A percentile compares a stretch with the other conserved stretches of the same genome.
These are phyloP conservation scores for Epizoanthus rinbou DNA, from an alignment of 92 coral and sea anemone species.

Conservation along the genomic window DNA sequence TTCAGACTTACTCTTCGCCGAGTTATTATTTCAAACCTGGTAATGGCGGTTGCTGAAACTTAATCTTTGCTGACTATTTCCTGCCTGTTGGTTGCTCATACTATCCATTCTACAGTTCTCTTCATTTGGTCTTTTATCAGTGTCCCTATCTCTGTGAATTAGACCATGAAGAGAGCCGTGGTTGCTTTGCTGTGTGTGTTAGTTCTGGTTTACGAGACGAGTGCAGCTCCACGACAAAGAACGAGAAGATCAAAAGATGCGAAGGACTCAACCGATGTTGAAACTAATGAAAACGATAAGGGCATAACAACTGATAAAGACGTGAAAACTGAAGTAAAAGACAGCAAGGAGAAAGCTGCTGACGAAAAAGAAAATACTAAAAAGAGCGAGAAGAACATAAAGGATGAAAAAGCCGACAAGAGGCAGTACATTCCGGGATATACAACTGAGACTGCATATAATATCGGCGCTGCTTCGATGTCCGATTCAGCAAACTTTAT, in stretches of 20 bases:
- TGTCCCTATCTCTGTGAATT: constrained; percentile 3
- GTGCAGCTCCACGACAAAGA: constrained; percentile 33
- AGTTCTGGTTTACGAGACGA: constrained; percentile 8
- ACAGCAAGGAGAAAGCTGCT: constrained; percentile 39
- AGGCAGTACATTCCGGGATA: constrained; percentile 55
- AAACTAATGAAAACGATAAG: not conserved
- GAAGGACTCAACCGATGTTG: not conserved
- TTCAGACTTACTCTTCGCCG: not conserved
- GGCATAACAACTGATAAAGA: constrained; percentile 14
- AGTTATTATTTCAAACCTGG: not conserved
- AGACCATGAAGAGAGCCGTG: constrained; percentile 12
- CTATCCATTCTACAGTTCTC: not conserved
- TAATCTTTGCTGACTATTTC: constrained; percentile 7
- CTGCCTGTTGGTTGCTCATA: constrained; percentile 19
- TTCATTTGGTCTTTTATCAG: constrained; percentile 17
- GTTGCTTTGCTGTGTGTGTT: not conserved
- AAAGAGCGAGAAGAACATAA: constrained; percentile 6
- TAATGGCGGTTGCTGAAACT: constrained; percentile 32
- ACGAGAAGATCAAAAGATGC: constrained; percentile 23
- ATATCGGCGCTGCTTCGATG: constrained; percentile 11
- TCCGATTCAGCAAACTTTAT: constrained; percentile 47
- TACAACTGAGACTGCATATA: constrained; percentile 15
- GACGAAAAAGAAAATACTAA: constrained; percentile 26
- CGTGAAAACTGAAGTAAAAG: constrained; percentile 18
- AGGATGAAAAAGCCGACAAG: constrained; percentile 49